Base-by-base conservation (phyloP, 2,797 vertebrate species). In the Pogonophryne albipinna region DNA sequence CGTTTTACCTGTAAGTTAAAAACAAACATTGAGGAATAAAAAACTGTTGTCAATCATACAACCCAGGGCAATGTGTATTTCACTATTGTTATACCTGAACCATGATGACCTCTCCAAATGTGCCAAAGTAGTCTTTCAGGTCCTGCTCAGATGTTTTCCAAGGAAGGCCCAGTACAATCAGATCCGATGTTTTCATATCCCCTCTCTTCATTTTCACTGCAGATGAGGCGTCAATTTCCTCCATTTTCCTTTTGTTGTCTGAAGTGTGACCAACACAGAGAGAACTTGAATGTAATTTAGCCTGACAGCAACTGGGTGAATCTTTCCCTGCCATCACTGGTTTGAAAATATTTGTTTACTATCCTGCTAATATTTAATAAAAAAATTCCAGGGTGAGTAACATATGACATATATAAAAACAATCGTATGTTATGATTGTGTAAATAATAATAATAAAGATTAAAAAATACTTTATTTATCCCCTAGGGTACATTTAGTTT, bases 191-290 rank as follows among this genome's bases (percentile, higher is more conserved):
- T 90, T 99, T 99, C 93, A 98, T 97, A 50, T 99, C 98, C 0
- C 97, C 98, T 67, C 98, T 94, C 90, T 99, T 99, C 92, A 99
- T 97, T 89, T 99, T 99, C 27, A 98, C 97, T 0, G 97, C 98
- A 34, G 97, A 99, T 0, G 98, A 98, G 1, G 97, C 97, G 83
- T 99, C 98, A 0, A 97, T 97, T 93, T 99, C 98, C 47, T 99
- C 98, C 98, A 99, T 99, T 90, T 99, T 99, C 57, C 98, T 96
- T 89, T 99, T 99, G 93, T 99, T 99, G 93, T 99, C 98, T 96
- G 62, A 15, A 84, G 46, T 17, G 7, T 1, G 9, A 71, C 4
- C 45, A 79, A 66, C 13, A 69, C 12, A 66, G 6, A 66, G 8
- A 23, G 13, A 12, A 38, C 52, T 15, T 8, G 2, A 49, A 3